These are phyloP conservation scores for Pempheris klunzingeri DNA, from an alignment of 2,797 vertebrate genomes.

Conservation along the genomic window DNA sequence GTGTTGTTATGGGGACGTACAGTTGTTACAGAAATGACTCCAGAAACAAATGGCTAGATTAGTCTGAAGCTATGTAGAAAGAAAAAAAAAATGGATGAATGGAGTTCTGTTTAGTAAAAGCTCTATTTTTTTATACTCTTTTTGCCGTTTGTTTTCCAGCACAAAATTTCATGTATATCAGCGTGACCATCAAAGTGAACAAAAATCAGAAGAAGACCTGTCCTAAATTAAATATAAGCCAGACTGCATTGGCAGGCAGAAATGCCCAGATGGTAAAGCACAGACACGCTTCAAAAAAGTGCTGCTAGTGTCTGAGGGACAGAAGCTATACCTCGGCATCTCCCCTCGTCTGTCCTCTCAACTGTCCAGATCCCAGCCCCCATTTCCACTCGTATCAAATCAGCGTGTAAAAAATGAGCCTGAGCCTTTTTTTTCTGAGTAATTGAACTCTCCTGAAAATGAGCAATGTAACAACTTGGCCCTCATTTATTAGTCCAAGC, in stretches of 20 bases:
- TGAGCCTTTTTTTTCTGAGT: constrained; percentile 5
- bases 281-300: constrained; percentile 40
- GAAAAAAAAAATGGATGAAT: background rate
- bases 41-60: constrained; percentile 51
- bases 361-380: constrained; percentile 46
- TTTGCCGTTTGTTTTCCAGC: background rate
- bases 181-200: constrained; percentile 10
- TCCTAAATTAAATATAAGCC: constrained; percentile 52
- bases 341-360: constrained; percentile 56
- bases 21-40: constrained; percentile 34
- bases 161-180: constrained; percentile 23
- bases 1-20: constrained; percentile 34
- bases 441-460: constrained; percentile 23
- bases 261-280: constrained; percentile 66
- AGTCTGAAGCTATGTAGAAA: constrained; percentile 23
- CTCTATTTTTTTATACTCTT: background rate
- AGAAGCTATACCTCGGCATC: constrained; percentile 45
- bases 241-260: constrained; percentile 52
- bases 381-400: constrained; percentile 34
- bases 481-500: constrained; percentile 42
- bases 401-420: constrained; percentile 15
- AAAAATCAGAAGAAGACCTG: constrained; percentile 12
- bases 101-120: constrained; percentile 5
- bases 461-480: constrained; percentile 39
- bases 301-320: constrained; percentile 44